Percentiles rank a stretch among this genome's conserved stretches.
phyloP scores from a whole-genome alignment of 2,797 vertebrate species.

The Clangula hyemalis region DNA sequence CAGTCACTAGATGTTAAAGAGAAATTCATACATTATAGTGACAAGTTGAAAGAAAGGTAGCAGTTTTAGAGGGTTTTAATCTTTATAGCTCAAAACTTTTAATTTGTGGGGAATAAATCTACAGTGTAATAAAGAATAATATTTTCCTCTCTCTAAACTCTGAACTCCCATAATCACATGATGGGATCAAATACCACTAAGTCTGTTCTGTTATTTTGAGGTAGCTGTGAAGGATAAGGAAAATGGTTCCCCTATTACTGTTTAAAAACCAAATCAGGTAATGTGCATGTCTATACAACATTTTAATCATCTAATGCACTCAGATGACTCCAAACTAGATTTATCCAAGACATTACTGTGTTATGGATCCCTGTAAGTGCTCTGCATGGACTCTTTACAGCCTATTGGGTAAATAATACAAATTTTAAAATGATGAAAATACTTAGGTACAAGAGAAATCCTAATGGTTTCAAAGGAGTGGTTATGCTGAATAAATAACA shows the following conservation, averaged over 20 bases:
- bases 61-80: background rate
- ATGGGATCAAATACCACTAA: background rate
- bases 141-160: background rate
- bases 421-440: conserved; percentile 16
- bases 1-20: background rate
- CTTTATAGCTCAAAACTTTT: background rate
- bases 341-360: conserved; percentile 5
- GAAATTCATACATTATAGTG: background rate
- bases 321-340: conserved; percentile 18
- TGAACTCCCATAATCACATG: background rate
- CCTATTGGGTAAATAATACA: conserved; percentile 39
- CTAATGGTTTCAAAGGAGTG: conserved; percentile 8
- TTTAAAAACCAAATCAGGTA: background rate
- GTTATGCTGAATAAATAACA: conserved; percentile 31
- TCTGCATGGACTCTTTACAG: conserved; percentile 55
- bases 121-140: background rate
- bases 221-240: background rate
- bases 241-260: background rate
- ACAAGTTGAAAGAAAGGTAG: background rate
- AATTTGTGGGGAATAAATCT: background rate
- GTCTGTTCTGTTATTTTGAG: background rate
- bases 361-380: conserved; percentile 35
- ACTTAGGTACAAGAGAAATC: conserved; percentile 7
- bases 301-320: conserved; percentile 23
- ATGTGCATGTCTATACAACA: background rate